Evolutionary conservation across 2,888 invertebrate species (phyloP), one percentile per base, ranked within the genome.

Genomic region (Zygothrica quintamaculata): DNA sequence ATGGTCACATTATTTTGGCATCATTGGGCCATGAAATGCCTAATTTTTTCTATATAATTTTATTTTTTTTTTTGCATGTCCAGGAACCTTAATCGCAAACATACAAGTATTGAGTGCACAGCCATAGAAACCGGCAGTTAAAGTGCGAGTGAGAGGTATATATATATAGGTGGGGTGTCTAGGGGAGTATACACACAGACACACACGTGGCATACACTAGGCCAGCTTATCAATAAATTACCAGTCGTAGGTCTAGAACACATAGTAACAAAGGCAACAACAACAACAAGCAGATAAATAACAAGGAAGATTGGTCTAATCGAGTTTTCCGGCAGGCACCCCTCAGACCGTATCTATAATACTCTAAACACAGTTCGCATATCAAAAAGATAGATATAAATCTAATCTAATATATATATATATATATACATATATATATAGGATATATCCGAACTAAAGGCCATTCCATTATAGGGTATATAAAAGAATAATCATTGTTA

Each of bases 141-240:
- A 13, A 6, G n/a, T 29, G 26, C 33, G 22, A 15, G 4, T 42
- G 34, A 15, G 13, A 18, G 26, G 1, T 1, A n/a, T 29, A n/a
- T 1, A n/a, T 26, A 8, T 26, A 8, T 26, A 8, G 26, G 26
- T 6, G 26, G 26, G 8, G 26, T 6, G 26, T 8, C 26, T 26
- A 8, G 12, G 26, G 33, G n/a, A 18, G 47, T 26, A 39, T 25
- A 43, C 12, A 31, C 34, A 16, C 11, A 16, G 25, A 9, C 37
- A 9, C 44, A 58, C 65, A 65, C 64, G 68, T 59, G 68, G 53
- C 70, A 29, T 1, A n/a, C 18, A 13, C 40, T 15, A 33, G 11
- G 9, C 5, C 44, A 58, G 46, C 77, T 82, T 82, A 82, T 81
- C 82, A 84, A 84, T 84, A 77, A 82, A 82, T 81, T 84, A 68